Conservation (phyloP, 2,888 invertebrate species). For the Leucophora obtusa region DNA sequence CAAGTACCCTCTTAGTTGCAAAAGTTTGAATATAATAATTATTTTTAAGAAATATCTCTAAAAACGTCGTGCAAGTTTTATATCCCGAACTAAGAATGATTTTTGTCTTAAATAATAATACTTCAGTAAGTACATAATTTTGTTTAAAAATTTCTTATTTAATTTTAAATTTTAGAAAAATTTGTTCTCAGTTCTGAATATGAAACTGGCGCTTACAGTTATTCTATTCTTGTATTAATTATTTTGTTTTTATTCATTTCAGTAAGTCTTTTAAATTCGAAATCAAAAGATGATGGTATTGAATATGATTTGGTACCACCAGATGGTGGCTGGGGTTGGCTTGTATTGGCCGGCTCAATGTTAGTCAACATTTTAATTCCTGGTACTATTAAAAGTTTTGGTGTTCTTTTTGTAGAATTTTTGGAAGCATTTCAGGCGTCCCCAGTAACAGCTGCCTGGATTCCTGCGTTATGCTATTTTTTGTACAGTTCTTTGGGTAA, state of each 20-base stretch:
- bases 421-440: constrained; percentile 87
- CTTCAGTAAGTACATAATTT: too few species aligned
- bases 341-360: constrained; percentile 86
- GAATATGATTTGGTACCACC: constrained; percentile 88
- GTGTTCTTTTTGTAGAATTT: constrained; percentile 90
- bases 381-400: constrained; percentile 92
- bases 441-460: constrained; percentile 87
- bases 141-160: too few species aligned
- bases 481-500: constrained; percentile 91
- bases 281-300: constrained; percentile 69
- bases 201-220: too few species aligned
- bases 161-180: too few species aligned
- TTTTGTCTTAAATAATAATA: too few species aligned
- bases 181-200: too few species aligned
- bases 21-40: too few species aligned
- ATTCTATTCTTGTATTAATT: too few species aligned
- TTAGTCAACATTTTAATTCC: constrained; percentile 91
- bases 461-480: constrained; percentile 92
- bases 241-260: constrained; percentile 34
- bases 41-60: too few species aligned
- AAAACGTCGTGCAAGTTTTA: too few species aligned
- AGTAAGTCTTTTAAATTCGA: constrained; percentile 71
- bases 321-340: constrained; percentile 93
- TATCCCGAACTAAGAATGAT: too few species aligned
- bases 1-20: too few species aligned